Percentiles rank a stretch among this genome's conserved stretches.
Conservation (phyloP, 2,113 vertebrate genomes). For the Pithys albifrons region DNA sequence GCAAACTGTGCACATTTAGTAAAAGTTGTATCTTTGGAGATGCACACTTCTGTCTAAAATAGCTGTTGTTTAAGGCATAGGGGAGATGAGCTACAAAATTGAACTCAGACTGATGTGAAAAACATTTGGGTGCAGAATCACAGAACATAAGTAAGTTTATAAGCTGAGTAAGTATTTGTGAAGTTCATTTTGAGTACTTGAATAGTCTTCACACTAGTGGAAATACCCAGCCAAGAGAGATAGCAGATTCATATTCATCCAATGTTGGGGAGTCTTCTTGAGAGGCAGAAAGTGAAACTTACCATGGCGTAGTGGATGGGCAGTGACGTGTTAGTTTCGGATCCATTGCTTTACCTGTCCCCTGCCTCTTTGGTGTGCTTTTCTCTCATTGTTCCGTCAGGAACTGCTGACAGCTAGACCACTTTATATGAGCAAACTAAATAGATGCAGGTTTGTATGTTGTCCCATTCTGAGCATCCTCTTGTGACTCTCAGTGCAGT, state of each 20-base stretch:
- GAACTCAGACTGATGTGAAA: not conserved
- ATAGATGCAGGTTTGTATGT: not conserved
- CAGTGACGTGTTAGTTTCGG: not conserved
- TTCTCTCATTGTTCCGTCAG: not conserved
- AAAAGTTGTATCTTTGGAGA: not conserved
- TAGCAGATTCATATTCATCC: not conserved
- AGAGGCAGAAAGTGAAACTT: not conserved
- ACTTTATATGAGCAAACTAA: not conserved
- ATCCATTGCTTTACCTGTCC: not conserved
- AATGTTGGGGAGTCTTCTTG: not conserved
- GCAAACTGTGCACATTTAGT: not conserved
- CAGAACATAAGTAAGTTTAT: not conserved
- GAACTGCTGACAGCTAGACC: not conserved
- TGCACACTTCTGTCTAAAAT: not conserved
- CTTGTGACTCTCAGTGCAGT: accelerated
- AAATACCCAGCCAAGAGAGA: accelerated
- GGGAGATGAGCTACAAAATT: not conserved
- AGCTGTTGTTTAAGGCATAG: not conserved
- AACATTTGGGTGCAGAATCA: not conserved
- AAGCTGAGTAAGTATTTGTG: not conserved
- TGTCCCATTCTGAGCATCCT: not conserved
- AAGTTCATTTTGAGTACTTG: not conserved
- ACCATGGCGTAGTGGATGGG: not conserved
- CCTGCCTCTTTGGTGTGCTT: not conserved
- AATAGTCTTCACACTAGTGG: not conserved